A percentile compares a stretch with the other conserved stretches of the same genome.
Evolutionary conservation across 2,797 vertebrate genomes (phyloP).

Genomic region (Salmo trutta): DNA sequence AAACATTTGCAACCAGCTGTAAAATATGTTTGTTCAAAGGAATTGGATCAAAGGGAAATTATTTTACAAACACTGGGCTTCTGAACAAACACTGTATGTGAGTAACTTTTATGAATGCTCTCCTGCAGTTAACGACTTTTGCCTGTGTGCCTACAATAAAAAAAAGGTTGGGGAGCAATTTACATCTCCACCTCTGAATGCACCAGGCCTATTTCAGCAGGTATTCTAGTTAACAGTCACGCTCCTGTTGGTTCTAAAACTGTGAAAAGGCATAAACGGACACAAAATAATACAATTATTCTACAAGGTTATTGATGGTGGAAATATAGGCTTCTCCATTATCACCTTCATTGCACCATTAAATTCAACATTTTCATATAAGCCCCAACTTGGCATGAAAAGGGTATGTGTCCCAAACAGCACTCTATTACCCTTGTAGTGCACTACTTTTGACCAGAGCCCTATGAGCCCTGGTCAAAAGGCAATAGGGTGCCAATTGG

Average conservation of each 20-base stretch:
- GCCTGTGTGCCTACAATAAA: background rate
- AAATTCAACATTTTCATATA: constrained; percentile 31
- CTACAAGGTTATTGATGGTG: constrained; percentile 2
- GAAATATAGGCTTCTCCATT: constrained; percentile 10
- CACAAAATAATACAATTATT: constrained; percentile 1
- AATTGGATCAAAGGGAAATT: background rate
- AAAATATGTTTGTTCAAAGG: background rate
- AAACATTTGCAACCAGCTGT: background rate
- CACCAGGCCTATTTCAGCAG: constrained; percentile 5
- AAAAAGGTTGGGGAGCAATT: background rate
- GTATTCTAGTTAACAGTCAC: constrained; percentile 4
- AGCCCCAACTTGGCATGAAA: constrained; percentile 33
- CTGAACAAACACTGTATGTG: constrained; percentile 12
- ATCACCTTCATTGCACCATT: constrained; percentile 6
- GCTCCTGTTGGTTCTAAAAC: background rate
- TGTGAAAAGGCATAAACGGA: constrained; percentile 3
- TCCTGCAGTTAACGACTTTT: constrained; percentile 16
- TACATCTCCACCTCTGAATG: background rate
- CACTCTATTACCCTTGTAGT: too few species aligned
- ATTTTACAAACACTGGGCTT: constrained; percentile 3
- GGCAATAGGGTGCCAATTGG: background rate
- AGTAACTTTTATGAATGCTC: constrained; percentile 11
- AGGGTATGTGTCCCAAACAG: background rate
- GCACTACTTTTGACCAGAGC: background rate
- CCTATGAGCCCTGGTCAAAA: background rate